Conservation (phyloP, 2,888 invertebrate species). For the Drosophila suboccidentalis region DNA sequence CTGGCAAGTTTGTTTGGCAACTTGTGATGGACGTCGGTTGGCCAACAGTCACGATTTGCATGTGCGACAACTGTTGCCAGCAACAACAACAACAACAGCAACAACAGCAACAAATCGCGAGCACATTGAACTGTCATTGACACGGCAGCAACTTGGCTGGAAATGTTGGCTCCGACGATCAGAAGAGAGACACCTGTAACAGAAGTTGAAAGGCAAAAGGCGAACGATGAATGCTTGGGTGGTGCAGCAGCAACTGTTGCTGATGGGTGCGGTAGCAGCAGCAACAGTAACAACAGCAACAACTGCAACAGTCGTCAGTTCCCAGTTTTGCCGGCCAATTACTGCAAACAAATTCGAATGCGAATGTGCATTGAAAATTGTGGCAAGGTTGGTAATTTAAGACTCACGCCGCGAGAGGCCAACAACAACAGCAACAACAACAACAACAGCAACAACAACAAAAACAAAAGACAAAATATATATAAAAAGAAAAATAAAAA, state of each 20-base stretch:
- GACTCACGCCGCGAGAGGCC: conserved; percentile 70
- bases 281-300: conserved; percentile 23
- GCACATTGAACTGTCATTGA: conserved; percentile 84
- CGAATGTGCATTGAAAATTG: conserved; percentile 81
- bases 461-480: conserved; percentile 7
- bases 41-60: conserved; percentile 81
- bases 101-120: conserved; percentile 68
- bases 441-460: not conserved
- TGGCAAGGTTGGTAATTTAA: conserved; percentile 82
- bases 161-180: conserved; percentile 43
- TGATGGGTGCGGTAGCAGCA: conserved; percentile 66
- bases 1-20: conserved; percentile 74
- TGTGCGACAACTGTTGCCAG: conserved; percentile 80
- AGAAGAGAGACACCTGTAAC: conserved; percentile 71
- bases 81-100: conserved; percentile 41
- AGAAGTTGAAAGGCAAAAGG: conserved; percentile 78
- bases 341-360: conserved; percentile 81
- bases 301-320: conserved; percentile 40
- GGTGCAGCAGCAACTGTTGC: conserved; percentile 43
- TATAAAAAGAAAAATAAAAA: conserved; percentile 3
- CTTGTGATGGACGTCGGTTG: conserved; percentile 78
- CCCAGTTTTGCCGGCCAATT: conserved; percentile 76
- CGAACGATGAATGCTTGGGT: conserved; percentile 61
- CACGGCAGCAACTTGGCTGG: conserved; percentile 68
- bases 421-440: conserved; percentile 24